Evolutionary conservation across 2,797 vertebrate species (phyloP).

Genomic region (Gila robusta): DNA sequence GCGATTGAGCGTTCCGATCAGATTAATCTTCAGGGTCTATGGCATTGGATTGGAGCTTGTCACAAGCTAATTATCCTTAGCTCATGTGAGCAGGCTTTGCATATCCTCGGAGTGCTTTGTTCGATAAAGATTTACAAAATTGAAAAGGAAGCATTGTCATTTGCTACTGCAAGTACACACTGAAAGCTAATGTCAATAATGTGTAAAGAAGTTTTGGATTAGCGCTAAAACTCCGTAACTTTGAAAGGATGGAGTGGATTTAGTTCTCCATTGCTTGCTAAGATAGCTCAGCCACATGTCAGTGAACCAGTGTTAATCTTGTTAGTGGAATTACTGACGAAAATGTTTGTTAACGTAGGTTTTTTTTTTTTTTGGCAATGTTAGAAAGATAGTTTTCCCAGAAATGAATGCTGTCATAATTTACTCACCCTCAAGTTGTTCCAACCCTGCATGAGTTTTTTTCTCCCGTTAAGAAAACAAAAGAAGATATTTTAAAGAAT

Average conservation of each 20-base stretch:
- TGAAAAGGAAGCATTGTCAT: conserved; percentile 4
- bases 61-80: conserved; percentile 53
- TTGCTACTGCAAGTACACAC: background rate
- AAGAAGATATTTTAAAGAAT: no score
- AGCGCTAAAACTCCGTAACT: background rate
- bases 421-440: no score
- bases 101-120: conserved; percentile 5
- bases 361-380: background rate
- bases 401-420: no score
- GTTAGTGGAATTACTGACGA: background rate
- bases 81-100: conserved; percentile 44
- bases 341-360: background rate
- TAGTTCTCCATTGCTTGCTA: conserved; percentile 12
- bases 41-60: conserved; percentile 46
- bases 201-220: background rate
- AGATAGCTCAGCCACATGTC: background rate
- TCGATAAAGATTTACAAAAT: background rate
- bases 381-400: no score
- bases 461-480: no score
- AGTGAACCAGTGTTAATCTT: conserved; percentile 4
- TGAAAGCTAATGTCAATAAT: background rate
- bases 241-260: conserved; percentile 13
- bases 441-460: no score
- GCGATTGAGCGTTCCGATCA: conserved; percentile 50
- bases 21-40: conserved; percentile 57